Evolutionary conservation across 2,797 vertebrate genomes (phyloP).

Genomic region (Aldrovandia affinis): DNA sequence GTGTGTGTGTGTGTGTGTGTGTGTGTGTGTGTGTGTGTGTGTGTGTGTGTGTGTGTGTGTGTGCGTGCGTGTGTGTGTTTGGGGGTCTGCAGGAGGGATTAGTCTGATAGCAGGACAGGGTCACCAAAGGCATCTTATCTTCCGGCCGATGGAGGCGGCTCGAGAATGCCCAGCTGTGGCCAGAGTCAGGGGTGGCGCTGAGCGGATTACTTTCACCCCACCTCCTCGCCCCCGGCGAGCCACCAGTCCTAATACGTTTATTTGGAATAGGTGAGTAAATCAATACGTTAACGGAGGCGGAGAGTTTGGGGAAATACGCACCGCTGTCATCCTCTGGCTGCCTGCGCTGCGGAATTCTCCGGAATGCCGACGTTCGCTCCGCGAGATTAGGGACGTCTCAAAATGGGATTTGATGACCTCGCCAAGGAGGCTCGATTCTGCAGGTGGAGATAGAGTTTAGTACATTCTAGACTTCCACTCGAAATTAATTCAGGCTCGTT

Average conservation of each 20-base stretch:
- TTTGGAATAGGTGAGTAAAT: constrained; percentile 48
- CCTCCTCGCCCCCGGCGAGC: constrained; percentile 39
- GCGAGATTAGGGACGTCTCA: constrained; percentile 49
- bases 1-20: not conserved
- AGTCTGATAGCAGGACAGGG: constrained; percentile 20
- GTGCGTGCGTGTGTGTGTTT: not conserved
- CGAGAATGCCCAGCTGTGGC: not conserved
- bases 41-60: not conserved
- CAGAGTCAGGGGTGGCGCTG: constrained; percentile 25
- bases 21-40: not conserved
- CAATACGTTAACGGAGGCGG: constrained; percentile 47
- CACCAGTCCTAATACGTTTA: constrained; percentile 36
- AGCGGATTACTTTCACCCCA: constrained; percentile 44
- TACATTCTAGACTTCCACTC: constrained; percentile 3
- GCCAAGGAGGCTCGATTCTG: constrained; percentile 13
- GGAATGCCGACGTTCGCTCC: constrained; percentile 51
- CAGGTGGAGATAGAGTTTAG: constrained; percentile 7
- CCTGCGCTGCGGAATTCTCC: constrained; percentile 49
- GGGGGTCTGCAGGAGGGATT: constrained; percentile 19
- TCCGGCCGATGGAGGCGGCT: constrained; percentile 15
- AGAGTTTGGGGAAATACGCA: constrained; percentile 47
- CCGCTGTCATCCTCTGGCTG: constrained; percentile 52
- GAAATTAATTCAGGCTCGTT: constrained; percentile 36
- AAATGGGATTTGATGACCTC: constrained; percentile 52
- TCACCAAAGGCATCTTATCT: constrained; percentile 20